Percentiles rank a stretch among this genome's conserved stretches.
Conservation (phyloP, 2,113 vertebrate species). For the Meriones unguiculatus region DNA sequence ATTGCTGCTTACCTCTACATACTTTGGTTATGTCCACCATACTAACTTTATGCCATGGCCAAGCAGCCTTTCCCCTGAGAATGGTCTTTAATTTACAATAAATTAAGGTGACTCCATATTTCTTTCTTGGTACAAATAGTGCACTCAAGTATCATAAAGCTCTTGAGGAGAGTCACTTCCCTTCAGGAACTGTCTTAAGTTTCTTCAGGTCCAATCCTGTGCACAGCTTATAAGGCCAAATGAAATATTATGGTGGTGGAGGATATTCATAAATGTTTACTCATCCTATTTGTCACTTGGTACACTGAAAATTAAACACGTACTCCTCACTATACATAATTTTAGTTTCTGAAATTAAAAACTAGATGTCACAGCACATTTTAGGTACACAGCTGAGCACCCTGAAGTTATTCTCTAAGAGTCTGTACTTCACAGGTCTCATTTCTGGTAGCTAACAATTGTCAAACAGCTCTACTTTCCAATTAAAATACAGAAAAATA, state of each 20-base stretch:
- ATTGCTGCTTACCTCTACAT: background rate
- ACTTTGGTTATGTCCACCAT: background rate
- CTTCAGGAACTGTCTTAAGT: background rate
- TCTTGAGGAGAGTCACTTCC: background rate
- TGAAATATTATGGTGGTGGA: too few relatives aligned
- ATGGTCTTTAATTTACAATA: accelerated
- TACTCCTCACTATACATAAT: background rate
- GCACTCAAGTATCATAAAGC: background rate
- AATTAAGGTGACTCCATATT: background rate
- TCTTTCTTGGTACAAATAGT: background rate
- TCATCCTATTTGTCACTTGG: background rate
- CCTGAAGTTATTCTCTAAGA: background rate
- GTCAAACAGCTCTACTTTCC: background rate
- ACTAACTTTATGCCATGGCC: background rate
- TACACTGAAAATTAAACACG: background rate
- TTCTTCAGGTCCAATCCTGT: background rate
- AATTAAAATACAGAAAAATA: conserved; percentile 33
- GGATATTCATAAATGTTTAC: too few relatives aligned
- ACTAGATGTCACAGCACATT: background rate
- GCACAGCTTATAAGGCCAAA: background rate
- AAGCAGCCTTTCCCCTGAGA: background rate
- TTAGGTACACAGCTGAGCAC: background rate
- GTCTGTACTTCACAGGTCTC: background rate
- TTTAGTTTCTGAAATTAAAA: background rate
- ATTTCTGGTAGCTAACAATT: background rate